Conservation (phyloP, 1,140 invertebrate species). For the Tigriopus japonicus region DNA sequence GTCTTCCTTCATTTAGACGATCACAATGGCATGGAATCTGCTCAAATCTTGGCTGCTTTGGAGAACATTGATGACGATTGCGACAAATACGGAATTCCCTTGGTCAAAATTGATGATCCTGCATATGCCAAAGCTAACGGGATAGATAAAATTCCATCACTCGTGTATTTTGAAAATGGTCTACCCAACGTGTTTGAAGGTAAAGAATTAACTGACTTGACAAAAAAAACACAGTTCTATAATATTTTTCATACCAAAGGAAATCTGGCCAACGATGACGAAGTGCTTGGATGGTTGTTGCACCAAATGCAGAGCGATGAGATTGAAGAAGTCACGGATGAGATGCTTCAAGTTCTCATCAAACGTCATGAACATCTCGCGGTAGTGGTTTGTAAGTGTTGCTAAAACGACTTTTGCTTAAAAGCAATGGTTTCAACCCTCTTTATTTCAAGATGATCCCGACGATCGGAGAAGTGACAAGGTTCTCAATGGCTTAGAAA, state of each 20-base stretch:
- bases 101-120: conserved; percentile 47
- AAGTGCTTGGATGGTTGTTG: conserved; percentile 69
- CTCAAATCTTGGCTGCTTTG: conserved; percentile 62
- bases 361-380: conserved; percentile 73
- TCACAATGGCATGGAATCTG: conserved; percentile 69
- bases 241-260: too few relatives aligned
- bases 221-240: too few relatives aligned
- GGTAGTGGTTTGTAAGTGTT: conserved; percentile 68
- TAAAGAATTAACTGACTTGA: too few relatives aligned
- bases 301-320: conserved; percentile 72
- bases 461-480: conserved; percentile 69
- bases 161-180: conserved; percentile 82
- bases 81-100: conserved; percentile 70
- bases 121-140: conserved; percentile 61
- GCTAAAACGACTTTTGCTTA: too few relatives aligned
- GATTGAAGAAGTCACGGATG: conserved; percentile 84
- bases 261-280: conserved; percentile 72
- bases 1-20: conserved; percentile 58
- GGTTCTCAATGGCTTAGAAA: conserved; percentile 71
- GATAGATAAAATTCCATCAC: conserved; percentile 58
- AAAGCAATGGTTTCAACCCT: too few relatives aligned
- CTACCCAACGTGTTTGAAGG: conserved; percentile 86
- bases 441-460: conserved; percentile 48
- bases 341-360: conserved; percentile 73
- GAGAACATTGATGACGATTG: conserved; percentile 86